phyloP scores from a whole-genome alignment of 2,888 invertebrate genomes.

The Euplexia lucipara region DNA sequence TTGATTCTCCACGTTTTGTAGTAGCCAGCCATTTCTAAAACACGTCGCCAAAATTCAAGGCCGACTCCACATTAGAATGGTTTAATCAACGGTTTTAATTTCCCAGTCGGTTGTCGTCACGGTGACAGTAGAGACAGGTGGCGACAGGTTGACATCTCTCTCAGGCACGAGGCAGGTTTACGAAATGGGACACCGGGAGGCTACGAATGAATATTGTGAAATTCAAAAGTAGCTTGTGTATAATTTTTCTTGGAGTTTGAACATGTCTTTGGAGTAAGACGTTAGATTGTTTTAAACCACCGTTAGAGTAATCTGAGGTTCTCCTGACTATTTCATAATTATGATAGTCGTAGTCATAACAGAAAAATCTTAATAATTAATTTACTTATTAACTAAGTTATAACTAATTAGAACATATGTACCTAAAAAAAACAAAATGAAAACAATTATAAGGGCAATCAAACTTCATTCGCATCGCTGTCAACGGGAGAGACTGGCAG shows the following conservation, averaged over 20 bases:
- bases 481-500: too few species aligned
- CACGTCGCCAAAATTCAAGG: constrained; percentile 27
- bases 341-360: too few species aligned
- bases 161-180: constrained; percentile 31
- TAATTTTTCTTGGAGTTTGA: constrained; percentile 6
- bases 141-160: constrained; percentile 68
- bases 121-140: constrained; percentile 62
- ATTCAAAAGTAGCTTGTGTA: constrained; percentile 23
- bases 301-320: too few species aligned
- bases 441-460: too few species aligned
- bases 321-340: too few species aligned
- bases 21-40: neutral
- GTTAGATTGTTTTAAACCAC: too few species aligned
- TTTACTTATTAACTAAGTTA: too few species aligned
- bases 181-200: constrained; percentile 44
- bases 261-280: too few species aligned
- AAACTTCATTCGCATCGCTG: too few species aligned
- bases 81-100: constrained; percentile 74
- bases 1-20: neutral
- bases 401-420: too few species aligned
- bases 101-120: constrained; percentile 68
- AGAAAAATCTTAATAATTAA: too few species aligned
- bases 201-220: constrained; percentile 29
- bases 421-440: too few species aligned
- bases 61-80: constrained; percentile 57